Evolutionary conservation across 2,113 vertebrate genomes (phyloP), one percentile per base, ranked within the genome.

Genomic region (Anser cygnoides): DNA sequence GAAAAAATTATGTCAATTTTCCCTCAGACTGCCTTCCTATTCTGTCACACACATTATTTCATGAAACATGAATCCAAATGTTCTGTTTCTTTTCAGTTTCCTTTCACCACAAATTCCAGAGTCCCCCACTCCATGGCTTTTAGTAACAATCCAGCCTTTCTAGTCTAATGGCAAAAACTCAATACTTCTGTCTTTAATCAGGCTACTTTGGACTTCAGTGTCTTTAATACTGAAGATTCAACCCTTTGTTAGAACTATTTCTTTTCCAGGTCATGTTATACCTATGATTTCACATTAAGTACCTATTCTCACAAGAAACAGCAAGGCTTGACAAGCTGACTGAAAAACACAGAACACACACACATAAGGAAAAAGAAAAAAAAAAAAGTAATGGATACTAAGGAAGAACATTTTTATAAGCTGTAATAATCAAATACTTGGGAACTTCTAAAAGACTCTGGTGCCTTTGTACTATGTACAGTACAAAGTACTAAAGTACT

Each of bases 11-110:
- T 98, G 98, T 98, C 98, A 97, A 97, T 98, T 98, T 98, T 98
- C 97, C 96, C 86, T 96, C 97, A 98, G 97, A 97, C 96, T 98
- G 97, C 97, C 97, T 98, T 97, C 96, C 97, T 98, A 97, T 98
- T 98, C 98, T 98, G 98, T 98, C 98, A 98, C 98, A 98, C 96
- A 97, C 98, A 98, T 98, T 98, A 98, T 98, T 99, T 98, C 97
- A 98, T 98, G 98, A 99, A 99, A 99, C 98, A 97, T 96, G 98
- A 98, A 97, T 97, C 98, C 96, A 96, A 98, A 97, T 97, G 98
- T 98, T 98, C 98, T 97, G 98, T 98, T 98, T 98, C 98, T 99
- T 98, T 98, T 98, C 98, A 98, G 98, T 99, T 98, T 98, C 97
- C 98, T 98, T 98, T 98, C 98, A 98, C 97, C 97, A 98, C 97